Evolutionary conservation across 1,140 invertebrate genomes (phyloP), one percentile per base, ranked within the genome.

Genomic region (Drosophila novamexicana): DNA sequence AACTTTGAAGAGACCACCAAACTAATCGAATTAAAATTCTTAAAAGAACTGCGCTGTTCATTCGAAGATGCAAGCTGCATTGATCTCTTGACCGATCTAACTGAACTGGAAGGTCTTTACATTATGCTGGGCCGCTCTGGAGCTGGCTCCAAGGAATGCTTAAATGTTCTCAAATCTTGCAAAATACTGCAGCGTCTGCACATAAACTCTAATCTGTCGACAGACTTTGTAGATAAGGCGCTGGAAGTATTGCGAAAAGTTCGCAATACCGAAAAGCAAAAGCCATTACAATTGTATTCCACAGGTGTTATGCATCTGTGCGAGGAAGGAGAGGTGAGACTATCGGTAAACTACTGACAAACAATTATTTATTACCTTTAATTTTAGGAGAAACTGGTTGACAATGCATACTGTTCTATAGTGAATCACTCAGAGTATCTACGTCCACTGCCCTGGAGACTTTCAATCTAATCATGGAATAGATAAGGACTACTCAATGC

Each of bases 21-120:
- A 10, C 9, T 70, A 10, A 36, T 47, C n/a, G 6, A 57, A 37
- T 18, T 71, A 10, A 34, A 39, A 6, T 49, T 3, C 0, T 7
- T 71, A 8, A 56, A 36, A 18, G 61, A 57, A 16, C 34, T 71
- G 29, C 44, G 22, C 14, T 64, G 52, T 22, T 4, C 12, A 0
- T 65, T 71, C 16, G 53, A 71, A 8, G 52, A 71, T 37, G 52
- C 42, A 5, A 18, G 29, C 6, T 64, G 68, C 61, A 71, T 71
- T 37, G 61, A 65, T 50, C 44, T 57, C 1, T 40, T 71, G 29
- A 52, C 68, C 10, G 44, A 64, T 8, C 36, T 71, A 4, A 49
- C 52, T 4, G 61, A 65, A 29, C 44, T 71, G 1, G 68, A 71
- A 44, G 42, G 34, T 1, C 68, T 70, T 8, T 63, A 70, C 12